Conservation (phyloP, 2,113 vertebrate species). For the Daubentonia madagascariensis region DNA sequence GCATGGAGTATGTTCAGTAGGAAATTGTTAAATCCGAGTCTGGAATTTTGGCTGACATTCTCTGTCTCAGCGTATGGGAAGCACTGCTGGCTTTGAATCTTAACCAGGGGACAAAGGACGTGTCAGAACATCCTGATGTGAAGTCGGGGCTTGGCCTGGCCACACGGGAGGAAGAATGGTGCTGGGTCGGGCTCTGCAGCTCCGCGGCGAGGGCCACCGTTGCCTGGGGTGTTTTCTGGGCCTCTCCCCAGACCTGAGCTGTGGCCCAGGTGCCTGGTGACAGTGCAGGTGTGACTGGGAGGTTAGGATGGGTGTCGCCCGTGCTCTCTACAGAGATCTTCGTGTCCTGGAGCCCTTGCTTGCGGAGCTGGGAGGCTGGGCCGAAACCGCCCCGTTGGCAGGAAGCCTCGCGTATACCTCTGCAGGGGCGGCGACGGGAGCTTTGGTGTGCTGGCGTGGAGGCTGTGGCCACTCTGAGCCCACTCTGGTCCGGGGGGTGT, state of each 20-base stretch:
- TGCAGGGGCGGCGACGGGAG: fast-evolving
- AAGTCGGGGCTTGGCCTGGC: neutral
- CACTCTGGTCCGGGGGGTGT: neutral
- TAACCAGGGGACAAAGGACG: neutral
- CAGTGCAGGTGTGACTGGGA: neutral
- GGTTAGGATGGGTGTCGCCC: neutral
- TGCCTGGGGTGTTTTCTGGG: neutral
- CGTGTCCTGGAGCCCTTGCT: too few relatives aligned
- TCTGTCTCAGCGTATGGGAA: fast-evolving
- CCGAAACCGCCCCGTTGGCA: fast-evolving
- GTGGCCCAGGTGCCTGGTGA: neutral
- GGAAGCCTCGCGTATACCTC: fast-evolving
- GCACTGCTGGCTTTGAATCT: neutral
- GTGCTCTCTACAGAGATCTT: neutral
- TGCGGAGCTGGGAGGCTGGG: neutral
- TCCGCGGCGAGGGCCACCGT: neutral
- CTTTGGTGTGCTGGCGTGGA: fast-evolving
- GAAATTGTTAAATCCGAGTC: neutral
- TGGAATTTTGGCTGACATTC: neutral
- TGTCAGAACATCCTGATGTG: neutral
- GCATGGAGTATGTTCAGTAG: fast-evolving
- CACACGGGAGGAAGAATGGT: neutral
- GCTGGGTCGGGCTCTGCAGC: neutral
- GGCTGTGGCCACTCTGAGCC: fast-evolving
- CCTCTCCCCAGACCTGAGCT: neutral